Base-by-base conservation (phyloP, 2,113 vertebrate genomes). In the Lagopus muta region DNA sequence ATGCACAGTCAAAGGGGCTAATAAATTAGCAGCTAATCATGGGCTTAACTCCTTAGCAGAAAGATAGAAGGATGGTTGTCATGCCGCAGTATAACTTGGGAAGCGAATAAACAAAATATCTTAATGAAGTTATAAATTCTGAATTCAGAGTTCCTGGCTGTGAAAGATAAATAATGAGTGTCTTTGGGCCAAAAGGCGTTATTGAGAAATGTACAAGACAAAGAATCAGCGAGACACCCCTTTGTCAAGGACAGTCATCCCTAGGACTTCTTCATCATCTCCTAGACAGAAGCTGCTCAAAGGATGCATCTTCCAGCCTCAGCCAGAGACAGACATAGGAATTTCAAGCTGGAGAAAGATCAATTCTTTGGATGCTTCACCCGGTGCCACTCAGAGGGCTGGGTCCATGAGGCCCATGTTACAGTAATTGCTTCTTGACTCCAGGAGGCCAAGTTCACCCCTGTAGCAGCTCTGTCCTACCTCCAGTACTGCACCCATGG, bases 301-400 rank as follows among this genome's bases (percentile, higher is more conserved):
- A 79, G 66, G 28, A 32, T 8, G 1, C 7, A 11, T 43, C 30
- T 40, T 64, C 72, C 30, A 55, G 42, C 10, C 57, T 27, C 74
- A 50, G 78, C 16, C 40, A 92, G 50, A 61, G 43, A 5, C 15
- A 90, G 34, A 42, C 50, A 12, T 1, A 18, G 52, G 58, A 65
- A 24, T n/a, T 58, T 42, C 22, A 34, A 54, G 43, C 60, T 77
- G 52, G 60, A 85, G 10, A 75, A 25, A 2, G 3, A 60, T 11
- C 42, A 71, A 1, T 6, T 34, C 18, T 76, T 32, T 45, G 27
- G 62, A 72, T 30, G 22, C 34, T 25, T 69, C 72, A 38, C 12
- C 12, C 25, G 30, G 13, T 11, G 38, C 11, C 30, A 24, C 32
- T 58, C 0, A 0, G 38, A 8, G 60, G 28, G 5, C 24, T 21